phyloP scores from a whole-genome alignment of 2,113 vertebrate species.

The Pangasianodon gigas region DNA sequence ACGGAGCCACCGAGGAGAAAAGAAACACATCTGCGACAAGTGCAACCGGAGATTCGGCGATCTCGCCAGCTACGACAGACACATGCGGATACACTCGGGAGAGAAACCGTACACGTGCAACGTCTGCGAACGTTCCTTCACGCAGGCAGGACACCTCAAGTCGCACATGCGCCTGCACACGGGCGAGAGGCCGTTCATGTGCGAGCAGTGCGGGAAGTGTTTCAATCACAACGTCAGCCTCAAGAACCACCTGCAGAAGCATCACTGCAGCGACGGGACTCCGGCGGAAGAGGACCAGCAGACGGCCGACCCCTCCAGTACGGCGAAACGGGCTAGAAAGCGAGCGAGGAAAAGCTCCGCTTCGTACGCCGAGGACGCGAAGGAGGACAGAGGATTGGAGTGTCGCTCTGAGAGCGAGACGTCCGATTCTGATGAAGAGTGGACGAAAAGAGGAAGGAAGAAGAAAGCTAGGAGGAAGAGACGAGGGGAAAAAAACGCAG shows the following conservation, averaged over 20 bases:
- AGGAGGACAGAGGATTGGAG: neutral
- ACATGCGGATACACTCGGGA: conserved; percentile 38
- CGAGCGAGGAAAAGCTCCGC: neutral
- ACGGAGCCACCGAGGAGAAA: conserved; percentile 28
- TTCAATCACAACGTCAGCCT: conserved; percentile 45
- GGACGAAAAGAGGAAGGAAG: neutral
- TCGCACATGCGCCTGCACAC: conserved; percentile 42
- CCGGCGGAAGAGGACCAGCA: neutral
- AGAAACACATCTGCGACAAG: conserved; percentile 27
- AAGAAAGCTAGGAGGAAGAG: conserved; percentile 1
- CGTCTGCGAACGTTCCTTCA: conserved; percentile 32
- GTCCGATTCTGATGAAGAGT: neutral
- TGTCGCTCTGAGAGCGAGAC: neutral
- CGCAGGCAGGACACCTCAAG: conserved; percentile 35
- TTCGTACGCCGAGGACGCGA: neutral
- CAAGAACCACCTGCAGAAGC: conserved; percentile 21
- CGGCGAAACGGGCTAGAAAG: neutral
- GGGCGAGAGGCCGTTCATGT: conserved; percentile 42
- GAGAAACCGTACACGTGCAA: conserved; percentile 32
- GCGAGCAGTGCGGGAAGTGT: conserved; percentile 40
- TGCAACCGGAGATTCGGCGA: conserved; percentile 17
- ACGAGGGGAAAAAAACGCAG: neutral
- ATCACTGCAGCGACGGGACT: neutral
- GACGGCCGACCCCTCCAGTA: neutral
- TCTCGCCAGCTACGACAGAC: conserved; percentile 30